Evolutionary conservation across 2,113 vertebrate genomes (phyloP).

Genomic region (Gnathonemus longibarbis): DNA sequence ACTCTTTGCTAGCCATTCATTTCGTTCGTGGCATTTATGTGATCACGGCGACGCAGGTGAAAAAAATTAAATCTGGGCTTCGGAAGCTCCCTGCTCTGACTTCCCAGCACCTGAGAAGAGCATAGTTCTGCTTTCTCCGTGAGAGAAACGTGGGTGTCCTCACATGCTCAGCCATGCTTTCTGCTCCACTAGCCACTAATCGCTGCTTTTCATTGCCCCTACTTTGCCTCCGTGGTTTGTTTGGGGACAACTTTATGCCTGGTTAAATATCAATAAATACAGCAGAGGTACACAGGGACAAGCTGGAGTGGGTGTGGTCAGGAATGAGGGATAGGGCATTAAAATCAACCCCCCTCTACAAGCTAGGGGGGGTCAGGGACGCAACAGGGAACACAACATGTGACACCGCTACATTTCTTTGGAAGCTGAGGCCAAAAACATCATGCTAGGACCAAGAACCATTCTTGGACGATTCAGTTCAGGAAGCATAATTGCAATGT

Average conservation of each 20-base stretch:
- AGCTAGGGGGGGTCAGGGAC: background rate
- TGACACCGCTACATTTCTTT: background rate
- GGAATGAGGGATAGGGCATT: constrained; percentile 47
- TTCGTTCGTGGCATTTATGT: background rate
- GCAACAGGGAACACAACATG: background rate
- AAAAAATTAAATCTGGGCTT: background rate
- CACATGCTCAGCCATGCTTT: constrained; percentile 55
- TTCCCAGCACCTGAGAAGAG: constrained; percentile 20
- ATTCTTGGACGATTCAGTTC: background rate
- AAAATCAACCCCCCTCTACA: constrained; percentile 38
- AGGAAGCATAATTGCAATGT: background rate
- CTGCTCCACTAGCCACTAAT: constrained; percentile 74
- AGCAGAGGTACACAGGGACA: constrained; percentile 46
- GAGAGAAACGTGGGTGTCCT: constrained; percentile 44
- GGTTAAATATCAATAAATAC: constrained; percentile 74
- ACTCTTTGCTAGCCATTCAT: background rate
- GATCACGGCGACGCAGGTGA: background rate
- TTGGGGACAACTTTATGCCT: constrained; percentile 62
- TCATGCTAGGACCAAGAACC: background rate
- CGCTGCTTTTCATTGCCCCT: constrained; percentile 44
- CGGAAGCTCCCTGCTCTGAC: background rate
- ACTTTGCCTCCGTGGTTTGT: constrained; percentile 62
- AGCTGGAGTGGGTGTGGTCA: constrained; percentile 47
- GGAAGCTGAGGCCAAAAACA: background rate
- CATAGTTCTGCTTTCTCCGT: constrained; percentile 5